A percentile compares a stretch with the other conserved stretches of the same genome.
phyloP scores from a whole-genome alignment of 2,888 invertebrate species.

The Baronia brevicornis region DNA sequence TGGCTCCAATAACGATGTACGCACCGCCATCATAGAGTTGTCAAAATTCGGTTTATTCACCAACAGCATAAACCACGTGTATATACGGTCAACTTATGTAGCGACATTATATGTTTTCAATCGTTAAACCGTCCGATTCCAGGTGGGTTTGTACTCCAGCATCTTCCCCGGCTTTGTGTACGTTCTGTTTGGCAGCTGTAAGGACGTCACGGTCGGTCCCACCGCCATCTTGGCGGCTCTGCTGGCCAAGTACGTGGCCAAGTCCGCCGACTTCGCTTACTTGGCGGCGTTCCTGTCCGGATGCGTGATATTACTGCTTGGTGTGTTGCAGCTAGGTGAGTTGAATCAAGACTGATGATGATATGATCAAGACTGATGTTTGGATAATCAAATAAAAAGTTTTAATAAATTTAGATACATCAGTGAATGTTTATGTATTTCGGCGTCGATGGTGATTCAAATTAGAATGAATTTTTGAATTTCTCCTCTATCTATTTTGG shows the following conservation, averaged over 20 bases:
- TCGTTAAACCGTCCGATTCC: slow-evolving; percentile 21
- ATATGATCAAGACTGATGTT: neutral
- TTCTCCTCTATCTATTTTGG: no score
- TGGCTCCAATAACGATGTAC: no score
- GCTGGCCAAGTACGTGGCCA: slow-evolving; percentile 80
- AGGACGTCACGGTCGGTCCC: slow-evolving; percentile 86
- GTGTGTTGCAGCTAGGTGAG: slow-evolving; percentile 80
- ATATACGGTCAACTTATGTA: no score
- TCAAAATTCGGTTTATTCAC: no score
- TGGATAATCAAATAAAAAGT: no score
- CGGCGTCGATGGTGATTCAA: no score
- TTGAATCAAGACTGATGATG: slow-evolving; percentile 15
- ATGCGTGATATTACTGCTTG: slow-evolving; percentile 81
- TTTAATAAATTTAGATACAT: no score
- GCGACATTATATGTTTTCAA: neutral
- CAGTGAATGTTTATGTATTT: no score
- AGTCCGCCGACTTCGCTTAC: slow-evolving; percentile 81
- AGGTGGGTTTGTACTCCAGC: slow-evolving; percentile 93
- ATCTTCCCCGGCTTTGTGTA: slow-evolving; percentile 95
- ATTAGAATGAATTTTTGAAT: no score
- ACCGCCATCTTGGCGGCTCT: slow-evolving; percentile 93
- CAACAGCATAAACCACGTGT: no score
- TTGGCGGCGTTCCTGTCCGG: slow-evolving; percentile 85
- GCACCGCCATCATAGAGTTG: no score
- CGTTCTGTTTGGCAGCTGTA: slow-evolving; percentile 89